phyloP scores from a whole-genome alignment of 1,140 invertebrate genomes.

The Episyrphus balteatus region DNA sequence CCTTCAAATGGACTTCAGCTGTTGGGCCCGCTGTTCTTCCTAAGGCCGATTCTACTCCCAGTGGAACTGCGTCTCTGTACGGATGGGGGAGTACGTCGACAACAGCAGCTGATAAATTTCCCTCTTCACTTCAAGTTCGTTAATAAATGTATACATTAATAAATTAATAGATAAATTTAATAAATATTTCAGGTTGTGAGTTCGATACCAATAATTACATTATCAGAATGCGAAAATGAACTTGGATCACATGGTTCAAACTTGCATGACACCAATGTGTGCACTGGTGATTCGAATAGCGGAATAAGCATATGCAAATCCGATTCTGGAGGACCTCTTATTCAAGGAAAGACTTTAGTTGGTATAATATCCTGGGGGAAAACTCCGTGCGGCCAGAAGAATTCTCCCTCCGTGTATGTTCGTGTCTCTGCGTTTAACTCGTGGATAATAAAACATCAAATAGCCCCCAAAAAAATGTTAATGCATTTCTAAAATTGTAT shows the following conservation, averaged over 20 bases:
- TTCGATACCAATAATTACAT: slow-evolving; percentile 25
- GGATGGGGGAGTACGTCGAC: slow-evolving; percentile 39
- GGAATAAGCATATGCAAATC: slow-evolving; percentile 39
- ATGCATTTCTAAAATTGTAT: too few relatives aligned
- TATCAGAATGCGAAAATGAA: slow-evolving; percentile 18
- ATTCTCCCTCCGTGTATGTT: slow-evolving; percentile 61
- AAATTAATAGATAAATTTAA: not conserved
- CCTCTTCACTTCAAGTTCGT: slow-evolving; percentile 32
- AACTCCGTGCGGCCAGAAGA: slow-evolving; percentile 41
- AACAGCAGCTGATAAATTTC: slow-evolving; percentile 25
- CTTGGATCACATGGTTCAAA: slow-evolving; percentile 28
- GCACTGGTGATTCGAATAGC: slow-evolving; percentile 40
- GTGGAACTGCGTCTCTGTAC: slow-evolving; percentile 37
- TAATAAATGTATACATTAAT: too few relatives aligned
- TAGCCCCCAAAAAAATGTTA: not conserved
- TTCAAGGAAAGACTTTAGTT: slow-evolving; percentile 24
- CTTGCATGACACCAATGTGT: slow-evolving; percentile 38
- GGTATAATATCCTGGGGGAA: slow-evolving; percentile 40
- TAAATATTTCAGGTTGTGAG: slow-evolving; percentile 4
- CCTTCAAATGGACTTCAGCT: slow-evolving; percentile 36
- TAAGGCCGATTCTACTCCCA: slow-evolving; percentile 31
- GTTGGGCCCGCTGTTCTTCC: slow-evolving; percentile 37
- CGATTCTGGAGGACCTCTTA: slow-evolving; percentile 39
- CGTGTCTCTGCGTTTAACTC: slow-evolving; percentile 51
- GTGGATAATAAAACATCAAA: slow-evolving; percentile 44